A percentile compares a stretch with the other conserved stretches of the same genome.
Conservation (phyloP, 2,113 vertebrate genomes). For the Osmerus eperlanus region DNA sequence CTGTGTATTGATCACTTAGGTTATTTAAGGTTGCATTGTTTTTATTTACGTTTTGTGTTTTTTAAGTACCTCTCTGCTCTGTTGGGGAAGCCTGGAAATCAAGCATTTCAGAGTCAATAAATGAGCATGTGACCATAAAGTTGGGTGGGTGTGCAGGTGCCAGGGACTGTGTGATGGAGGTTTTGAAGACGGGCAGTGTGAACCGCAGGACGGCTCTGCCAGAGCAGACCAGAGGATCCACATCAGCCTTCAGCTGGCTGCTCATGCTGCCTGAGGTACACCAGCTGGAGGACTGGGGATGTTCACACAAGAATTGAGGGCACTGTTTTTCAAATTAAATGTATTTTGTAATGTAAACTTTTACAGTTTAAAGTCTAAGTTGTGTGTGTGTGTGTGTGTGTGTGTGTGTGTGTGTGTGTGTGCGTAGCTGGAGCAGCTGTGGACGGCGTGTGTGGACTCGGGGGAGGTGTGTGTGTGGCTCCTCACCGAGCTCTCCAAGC, state of each 20-base stretch:
- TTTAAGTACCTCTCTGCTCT: too few relatives aligned
- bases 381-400: conserved; percentile 7
- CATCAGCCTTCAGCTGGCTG: conserved; percentile 68
- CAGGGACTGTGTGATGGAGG: conserved; percentile 70
- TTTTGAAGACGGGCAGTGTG: conserved; percentile 66
- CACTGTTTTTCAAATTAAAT: not conserved
- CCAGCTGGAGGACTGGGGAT: not conserved
- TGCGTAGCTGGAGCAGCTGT: conserved; percentile 79
- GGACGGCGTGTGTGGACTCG: conserved; percentile 66
- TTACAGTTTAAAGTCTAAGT: not conserved
- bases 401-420: conserved; percentile 4
- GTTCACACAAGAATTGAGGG: too few relatives aligned
- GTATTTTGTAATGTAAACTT: not conserved
- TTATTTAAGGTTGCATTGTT: not conserved
- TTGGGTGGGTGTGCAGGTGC: conserved; percentile 67
- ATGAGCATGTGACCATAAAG: too few relatives aligned
- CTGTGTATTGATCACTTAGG: not conserved
- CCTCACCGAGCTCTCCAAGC: conserved; percentile 61
- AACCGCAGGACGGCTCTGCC: conserved; percentile 64
- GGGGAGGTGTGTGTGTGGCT: conserved; percentile 82
- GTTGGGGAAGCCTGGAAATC: too few relatives aligned
- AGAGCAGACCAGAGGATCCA: conserved; percentile 48
- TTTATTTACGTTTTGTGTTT: too few relatives aligned
- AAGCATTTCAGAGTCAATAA: too few relatives aligned
- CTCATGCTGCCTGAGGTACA: conserved; percentile 85